Conservation (phyloP, 2,797 vertebrate species). For the Gastrophryne carolinensis region DNA sequence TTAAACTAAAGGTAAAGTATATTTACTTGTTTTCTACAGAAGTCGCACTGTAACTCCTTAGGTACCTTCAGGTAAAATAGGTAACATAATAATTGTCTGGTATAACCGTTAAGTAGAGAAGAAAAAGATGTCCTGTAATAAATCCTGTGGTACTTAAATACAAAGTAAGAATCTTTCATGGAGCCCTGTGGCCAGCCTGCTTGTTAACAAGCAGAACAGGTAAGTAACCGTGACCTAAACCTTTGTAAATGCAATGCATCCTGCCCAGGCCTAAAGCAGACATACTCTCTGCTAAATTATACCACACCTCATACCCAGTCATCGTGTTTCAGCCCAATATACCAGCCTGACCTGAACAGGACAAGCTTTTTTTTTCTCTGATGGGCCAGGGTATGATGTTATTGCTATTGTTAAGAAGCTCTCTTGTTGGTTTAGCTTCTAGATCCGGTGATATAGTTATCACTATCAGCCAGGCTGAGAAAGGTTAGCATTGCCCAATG, state of each 20-base stretch:
- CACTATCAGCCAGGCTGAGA: too few relatives aligned
- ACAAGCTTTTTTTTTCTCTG: too few relatives aligned
- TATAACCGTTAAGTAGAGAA: neutral
- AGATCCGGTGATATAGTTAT: too few relatives aligned
- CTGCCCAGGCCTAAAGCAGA: slow-evolving; percentile 63
- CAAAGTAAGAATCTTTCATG: slow-evolving; percentile 76
- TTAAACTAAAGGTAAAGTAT: slow-evolving; percentile 75
- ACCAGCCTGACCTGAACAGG: too few relatives aligned
- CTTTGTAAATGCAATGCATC: slow-evolving; percentile 78
- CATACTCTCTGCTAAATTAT: too few relatives aligned
- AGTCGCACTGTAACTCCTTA: slow-evolving; percentile 69
- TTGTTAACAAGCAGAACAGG: slow-evolving; percentile 73
- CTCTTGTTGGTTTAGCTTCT: too few relatives aligned
- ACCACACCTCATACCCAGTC: too few relatives aligned
- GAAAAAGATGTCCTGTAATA: slow-evolving; percentile 15
- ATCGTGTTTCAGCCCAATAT: too few relatives aligned
- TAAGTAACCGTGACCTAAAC: slow-evolving; percentile 82
- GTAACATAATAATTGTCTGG: slow-evolving; percentile 16
- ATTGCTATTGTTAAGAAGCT: too few relatives aligned
- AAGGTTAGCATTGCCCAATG: too few relatives aligned
- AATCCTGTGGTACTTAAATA: slow-evolving; percentile 65
- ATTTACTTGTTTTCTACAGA: slow-evolving; percentile 65
- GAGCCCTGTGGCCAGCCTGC: slow-evolving; percentile 72
- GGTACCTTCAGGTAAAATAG: slow-evolving; percentile 64
- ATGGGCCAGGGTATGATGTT: too few relatives aligned